Conservation (phyloP, 2,113 vertebrate genomes). For the Tachysurus vachellii region DNA sequence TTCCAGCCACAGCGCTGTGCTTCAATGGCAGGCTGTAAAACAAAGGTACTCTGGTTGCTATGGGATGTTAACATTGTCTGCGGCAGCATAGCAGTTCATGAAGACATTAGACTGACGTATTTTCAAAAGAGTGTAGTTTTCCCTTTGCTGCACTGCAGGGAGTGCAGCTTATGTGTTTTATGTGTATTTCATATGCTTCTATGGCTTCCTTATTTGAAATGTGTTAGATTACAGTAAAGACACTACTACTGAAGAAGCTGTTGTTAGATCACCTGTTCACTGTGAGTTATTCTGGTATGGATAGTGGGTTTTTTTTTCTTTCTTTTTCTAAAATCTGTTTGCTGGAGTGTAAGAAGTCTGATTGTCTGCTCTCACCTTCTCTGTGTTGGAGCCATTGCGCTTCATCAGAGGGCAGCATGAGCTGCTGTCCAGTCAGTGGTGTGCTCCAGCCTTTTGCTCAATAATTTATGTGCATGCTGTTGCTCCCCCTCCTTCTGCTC, state of each 20-base stretch:
- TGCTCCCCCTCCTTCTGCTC: constrained; percentile 36
- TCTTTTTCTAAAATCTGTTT: neutral
- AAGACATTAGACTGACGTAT: constrained; percentile 49
- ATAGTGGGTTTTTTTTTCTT: neutral
- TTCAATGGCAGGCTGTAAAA: constrained; percentile 48
- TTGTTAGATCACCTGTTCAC: constrained; percentile 16
- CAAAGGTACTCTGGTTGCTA: constrained; percentile 56
- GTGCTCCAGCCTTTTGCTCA: constrained; percentile 56
- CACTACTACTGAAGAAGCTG: neutral
- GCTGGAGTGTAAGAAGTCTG: neutral
- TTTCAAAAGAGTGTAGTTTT: constrained; percentile 46
- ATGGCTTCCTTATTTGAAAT: constrained; percentile 17
- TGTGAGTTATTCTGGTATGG: neutral
- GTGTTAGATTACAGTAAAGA: constrained; percentile 18
- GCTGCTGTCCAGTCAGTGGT: constrained; percentile 42
- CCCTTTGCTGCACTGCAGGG: constrained; percentile 12
- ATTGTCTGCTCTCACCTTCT: constrained; percentile 33
- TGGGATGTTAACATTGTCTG: constrained; percentile 56
- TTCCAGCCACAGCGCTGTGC: constrained; percentile 38
- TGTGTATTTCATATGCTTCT: constrained; percentile 41
- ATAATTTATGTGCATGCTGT: constrained; percentile 65
- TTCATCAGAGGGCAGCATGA: constrained; percentile 34
- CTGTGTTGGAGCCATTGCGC: constrained; percentile 20
- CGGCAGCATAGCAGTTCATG: constrained; percentile 49
- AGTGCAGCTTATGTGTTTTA: constrained; percentile 34